Base-by-base conservation (phyloP, 1,140 invertebrate species). In the Drosophila pandora region DNA sequence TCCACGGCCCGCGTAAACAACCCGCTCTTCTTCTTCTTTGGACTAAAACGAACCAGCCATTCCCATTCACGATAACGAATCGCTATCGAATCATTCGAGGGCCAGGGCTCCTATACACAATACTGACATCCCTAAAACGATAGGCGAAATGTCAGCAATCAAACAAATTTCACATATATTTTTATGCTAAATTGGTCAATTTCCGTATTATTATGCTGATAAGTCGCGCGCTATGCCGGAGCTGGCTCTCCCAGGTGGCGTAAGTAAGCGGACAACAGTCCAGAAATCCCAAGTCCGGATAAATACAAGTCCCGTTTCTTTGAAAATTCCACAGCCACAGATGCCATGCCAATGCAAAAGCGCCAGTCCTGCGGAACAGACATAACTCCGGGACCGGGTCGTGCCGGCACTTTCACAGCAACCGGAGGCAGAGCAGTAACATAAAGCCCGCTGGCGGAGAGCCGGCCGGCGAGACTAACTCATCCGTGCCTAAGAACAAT, bases 401-500 rank as follows among this genome's bases (percentile, higher is more conserved):
- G 34, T 23, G 73, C 43, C 83, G 82, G 13, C 53, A 72, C 22
- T 56, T 87, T n/a, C 52, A 88, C 48, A 58, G 56, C 17, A 61
- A 79, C 49, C 65, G 67, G n/a, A 43, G 69, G 9, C 62, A 64
- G 3, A 76, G 53, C 25, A 85, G 82, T 59, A 88, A 72, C 47
- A 49, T 79, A 6, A 88, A 79, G 12, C 79, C 83, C 1, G 12
- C 59, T 21, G 28, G 52, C 21, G 64, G 34, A 1, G 68, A 79
- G 41, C 55, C 83, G 23, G 49, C 54, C 25, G 30, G 60, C 21
- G 84, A 67, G 60, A 60, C 41, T 2, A 68, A 74, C 21, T 92
- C 90, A 22, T 90, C 92, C 37, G 78, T 94, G 64, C 76, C 92
- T 50, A 54, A 90, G 22, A 91, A 80, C 47, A 93, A 92, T 76